These are phyloP conservation scores for Paramacrobiotus metropolitanus DNA, from an alignment of 1,140 invertebrate genomes.

Conservation along the genomic window DNA sequence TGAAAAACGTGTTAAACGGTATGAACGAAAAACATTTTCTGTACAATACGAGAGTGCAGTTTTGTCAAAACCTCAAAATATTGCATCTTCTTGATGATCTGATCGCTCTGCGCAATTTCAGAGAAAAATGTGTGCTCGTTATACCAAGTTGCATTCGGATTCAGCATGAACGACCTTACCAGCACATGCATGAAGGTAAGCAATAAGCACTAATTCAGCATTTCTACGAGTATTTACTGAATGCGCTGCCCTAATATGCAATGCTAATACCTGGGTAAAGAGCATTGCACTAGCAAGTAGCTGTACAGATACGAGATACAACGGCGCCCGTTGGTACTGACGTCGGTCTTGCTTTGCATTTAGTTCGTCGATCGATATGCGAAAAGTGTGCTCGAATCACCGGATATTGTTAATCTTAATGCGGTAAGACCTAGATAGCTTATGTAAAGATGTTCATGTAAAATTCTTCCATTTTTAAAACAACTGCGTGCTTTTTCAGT, in stretches of 20 bases:
- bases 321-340: too few relatives aligned
- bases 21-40: not conserved
- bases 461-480: slow-evolving; percentile 22
- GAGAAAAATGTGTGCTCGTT: not conserved
- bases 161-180: not conserved
- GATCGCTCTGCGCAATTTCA: not conserved
- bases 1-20: slow-evolving; percentile 17
- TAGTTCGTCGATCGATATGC: not conserved
- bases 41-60: too few relatives aligned
- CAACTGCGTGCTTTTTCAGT: slow-evolving; percentile 29
- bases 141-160: not conserved
- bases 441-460: slow-evolving; percentile 9
- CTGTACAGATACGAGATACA: too few relatives aligned
- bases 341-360: not conserved
- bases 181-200: not conserved
- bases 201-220: too few relatives aligned
- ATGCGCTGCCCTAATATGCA: not conserved
- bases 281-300: too few relatives aligned
- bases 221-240: not conserved
- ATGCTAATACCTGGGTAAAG: not conserved
- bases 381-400: not conserved
- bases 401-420: not conserved
- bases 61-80: not conserved
- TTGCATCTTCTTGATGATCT: not conserved
- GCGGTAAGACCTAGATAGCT: not conserved